A percentile compares a stretch with the other conserved stretches of the same genome.
Evolutionary conservation across 2,888 invertebrate genomes (phyloP).

Genomic region (Synanthedon andrenaeformis): DNA sequence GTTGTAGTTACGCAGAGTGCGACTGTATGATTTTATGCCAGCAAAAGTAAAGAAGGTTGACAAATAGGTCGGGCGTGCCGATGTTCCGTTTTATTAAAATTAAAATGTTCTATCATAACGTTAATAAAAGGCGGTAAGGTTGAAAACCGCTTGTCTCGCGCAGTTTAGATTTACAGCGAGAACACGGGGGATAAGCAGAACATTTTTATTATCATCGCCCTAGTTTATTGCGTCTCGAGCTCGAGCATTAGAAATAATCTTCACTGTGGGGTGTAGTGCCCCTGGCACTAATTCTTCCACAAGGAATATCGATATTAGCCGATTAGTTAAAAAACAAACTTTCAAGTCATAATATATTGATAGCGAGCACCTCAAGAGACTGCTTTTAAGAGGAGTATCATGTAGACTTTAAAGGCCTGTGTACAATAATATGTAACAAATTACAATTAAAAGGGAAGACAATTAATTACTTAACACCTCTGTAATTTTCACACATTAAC

Average conservation of each 20-base stretch:
- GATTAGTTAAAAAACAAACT: no score
- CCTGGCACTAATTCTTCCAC: no score
- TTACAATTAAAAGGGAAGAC: no score
- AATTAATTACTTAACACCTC: no score
- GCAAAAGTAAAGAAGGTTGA: conserved; percentile 69
- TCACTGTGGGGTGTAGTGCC: conserved; percentile 27
- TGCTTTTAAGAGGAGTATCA: no score
- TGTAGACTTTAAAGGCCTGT: no score
- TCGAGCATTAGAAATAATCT: conserved; percentile 59
- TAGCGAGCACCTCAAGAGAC: no score
- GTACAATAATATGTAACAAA: no score
- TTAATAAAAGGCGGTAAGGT: conserved; percentile 57
- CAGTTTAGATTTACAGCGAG: conserved; percentile 49
- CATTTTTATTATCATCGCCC: conserved; percentile 62
- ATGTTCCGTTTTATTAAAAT: conserved; percentile 69
- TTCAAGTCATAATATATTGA: no score
- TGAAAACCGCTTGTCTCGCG: conserved; percentile 38
- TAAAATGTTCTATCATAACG: conserved; percentile 60
- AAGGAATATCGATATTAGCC: no score
- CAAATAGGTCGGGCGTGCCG: conserved; percentile 68
- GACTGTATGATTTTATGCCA: conserved; percentile 66
- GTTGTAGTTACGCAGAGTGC: conserved; percentile 48
- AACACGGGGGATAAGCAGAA: conserved; percentile 54
- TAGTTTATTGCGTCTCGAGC: conserved; percentile 61
- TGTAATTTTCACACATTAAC: no score